A percentile compares a stretch with the other conserved stretches of the same genome.
phyloP scores from a whole-genome alignment of 2,113 vertebrate species.

The Leiothrix lutea region DNA sequence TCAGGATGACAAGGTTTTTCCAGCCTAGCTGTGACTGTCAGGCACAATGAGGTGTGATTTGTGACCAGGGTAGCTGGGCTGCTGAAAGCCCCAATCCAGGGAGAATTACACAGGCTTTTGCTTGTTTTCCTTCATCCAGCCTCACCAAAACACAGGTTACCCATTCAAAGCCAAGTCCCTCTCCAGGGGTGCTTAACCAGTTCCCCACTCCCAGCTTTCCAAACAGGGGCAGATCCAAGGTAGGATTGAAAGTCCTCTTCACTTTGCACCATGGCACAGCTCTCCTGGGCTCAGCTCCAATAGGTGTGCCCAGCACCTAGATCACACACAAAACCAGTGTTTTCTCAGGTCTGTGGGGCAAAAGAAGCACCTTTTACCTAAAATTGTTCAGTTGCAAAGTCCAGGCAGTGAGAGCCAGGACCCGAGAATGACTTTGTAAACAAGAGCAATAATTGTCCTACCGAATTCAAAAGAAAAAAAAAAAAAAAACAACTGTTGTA shows the following conservation, averaged over 20 bases:
- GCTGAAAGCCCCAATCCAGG: neutral
- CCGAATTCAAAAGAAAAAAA: neutral
- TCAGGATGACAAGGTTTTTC: slow-evolving; percentile 31
- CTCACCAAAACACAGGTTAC: neutral
- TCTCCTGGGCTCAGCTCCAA: neutral
- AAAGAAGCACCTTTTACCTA: neutral
- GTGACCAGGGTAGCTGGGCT: neutral
- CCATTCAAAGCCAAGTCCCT: neutral
- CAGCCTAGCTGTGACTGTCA: neutral
- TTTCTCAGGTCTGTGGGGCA: neutral
- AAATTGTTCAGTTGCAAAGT: neutral
- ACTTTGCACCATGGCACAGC: neutral
- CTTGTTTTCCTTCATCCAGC: neutral
- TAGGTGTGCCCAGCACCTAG: neutral
- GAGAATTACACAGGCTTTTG: neutral
- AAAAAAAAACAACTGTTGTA: neutral
- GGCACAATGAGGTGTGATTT: neutral
- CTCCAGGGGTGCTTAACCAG: neutral
- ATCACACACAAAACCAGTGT: neutral
- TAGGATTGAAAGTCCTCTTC: neutral
- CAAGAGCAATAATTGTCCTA: neutral
- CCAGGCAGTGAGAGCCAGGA: neutral
- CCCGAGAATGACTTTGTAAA: neutral
- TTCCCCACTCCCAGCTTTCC: neutral
- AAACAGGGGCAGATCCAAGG: neutral